Evolutionary conservation across 2,888 invertebrate species (phyloP).

Genomic region (Chesias legatella): DNA sequence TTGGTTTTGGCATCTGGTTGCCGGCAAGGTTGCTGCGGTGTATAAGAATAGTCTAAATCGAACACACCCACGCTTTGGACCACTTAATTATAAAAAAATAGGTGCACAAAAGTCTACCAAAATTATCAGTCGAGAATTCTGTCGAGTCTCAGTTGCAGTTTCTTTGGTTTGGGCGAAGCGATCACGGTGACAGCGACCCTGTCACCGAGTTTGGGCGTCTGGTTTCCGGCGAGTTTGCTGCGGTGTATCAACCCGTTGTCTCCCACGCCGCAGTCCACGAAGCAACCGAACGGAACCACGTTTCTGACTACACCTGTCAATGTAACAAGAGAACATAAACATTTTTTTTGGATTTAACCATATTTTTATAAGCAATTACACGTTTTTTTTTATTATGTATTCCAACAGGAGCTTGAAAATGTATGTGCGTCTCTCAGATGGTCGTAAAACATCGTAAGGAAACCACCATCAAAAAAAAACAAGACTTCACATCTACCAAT

Average conservation of each 20-base stretch:
- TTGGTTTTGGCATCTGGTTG: too few species aligned
- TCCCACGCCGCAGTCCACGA: conserved; percentile 92
- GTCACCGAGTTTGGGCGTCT: conserved; percentile 83
- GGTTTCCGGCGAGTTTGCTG: conserved; percentile 77
- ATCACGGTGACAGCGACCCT: conserved; percentile 84
- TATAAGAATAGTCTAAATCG: not conserved
- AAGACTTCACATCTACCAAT: too few species aligned
- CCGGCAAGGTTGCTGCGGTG: too few species aligned
- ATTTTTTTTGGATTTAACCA: not conserved
- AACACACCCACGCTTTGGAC: not conserved
- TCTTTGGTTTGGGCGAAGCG: conserved; percentile 78
- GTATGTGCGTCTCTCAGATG: too few species aligned
- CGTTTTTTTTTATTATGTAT: too few species aligned
- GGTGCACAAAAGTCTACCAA: conserved; percentile 26
- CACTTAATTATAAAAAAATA: too few species aligned
- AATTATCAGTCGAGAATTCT: conserved; percentile 54
- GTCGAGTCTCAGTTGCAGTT: conserved; percentile 79
- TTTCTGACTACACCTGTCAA: conserved; percentile 88
- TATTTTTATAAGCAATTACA: too few species aligned
- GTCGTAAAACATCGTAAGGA: too few species aligned
- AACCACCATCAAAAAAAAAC: too few species aligned
- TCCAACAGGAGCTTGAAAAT: too few species aligned
- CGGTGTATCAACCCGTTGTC: conserved; percentile 85
- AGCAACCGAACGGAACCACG: conserved; percentile 94
- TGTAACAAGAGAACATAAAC: not conserved